Percentiles rank a stretch among this genome's conserved stretches.
Conservation (phyloP, 1,140 invertebrate species). For the Holcopasites calliopsidis region DNA sequence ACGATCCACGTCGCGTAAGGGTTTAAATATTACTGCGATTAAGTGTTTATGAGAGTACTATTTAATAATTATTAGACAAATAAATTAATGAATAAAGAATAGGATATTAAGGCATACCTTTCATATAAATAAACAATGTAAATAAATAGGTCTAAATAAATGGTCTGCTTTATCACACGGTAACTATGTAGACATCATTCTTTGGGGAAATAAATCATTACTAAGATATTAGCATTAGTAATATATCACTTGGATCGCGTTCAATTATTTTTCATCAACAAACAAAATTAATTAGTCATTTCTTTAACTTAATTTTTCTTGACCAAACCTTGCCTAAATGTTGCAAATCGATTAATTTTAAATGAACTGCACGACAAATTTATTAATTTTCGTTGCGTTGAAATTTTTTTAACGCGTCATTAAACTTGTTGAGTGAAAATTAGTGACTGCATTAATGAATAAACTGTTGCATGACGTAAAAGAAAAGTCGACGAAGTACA, state of each 20-base stretch:
- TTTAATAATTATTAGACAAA: slow-evolving; percentile 13
- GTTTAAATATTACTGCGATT: no score
- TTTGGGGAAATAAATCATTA: slow-evolving; percentile 39
- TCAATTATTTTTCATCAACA: background rate
- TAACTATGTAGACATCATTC: slow-evolving; percentile 37
- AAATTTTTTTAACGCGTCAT: no score
- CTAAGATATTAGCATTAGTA: background rate
- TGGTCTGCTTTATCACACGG: slow-evolving; percentile 34
- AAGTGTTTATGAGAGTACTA: background rate
- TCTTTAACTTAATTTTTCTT: background rate
- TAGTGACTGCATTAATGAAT: background rate
- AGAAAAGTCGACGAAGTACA: background rate
- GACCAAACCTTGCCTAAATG: background rate
- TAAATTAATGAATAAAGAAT: slow-evolving; percentile 31
- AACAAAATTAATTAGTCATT: background rate
- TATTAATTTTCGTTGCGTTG: slow-evolving; percentile 12
- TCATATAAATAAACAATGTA: slow-evolving; percentile 34
- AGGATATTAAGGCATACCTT: slow-evolving; percentile 17
- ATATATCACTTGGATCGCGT: background rate
- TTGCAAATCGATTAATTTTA: background rate
- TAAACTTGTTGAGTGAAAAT: no score
- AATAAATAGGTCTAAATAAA: slow-evolving; percentile 31
- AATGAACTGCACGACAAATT: background rate
- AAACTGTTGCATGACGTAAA: background rate
- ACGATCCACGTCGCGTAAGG: background rate